A percentile compares a stretch with the other conserved stretches of the same genome.
Evolutionary conservation across 2,113 vertebrate species (phyloP).

Genomic region (Willisornis vidua): DNA sequence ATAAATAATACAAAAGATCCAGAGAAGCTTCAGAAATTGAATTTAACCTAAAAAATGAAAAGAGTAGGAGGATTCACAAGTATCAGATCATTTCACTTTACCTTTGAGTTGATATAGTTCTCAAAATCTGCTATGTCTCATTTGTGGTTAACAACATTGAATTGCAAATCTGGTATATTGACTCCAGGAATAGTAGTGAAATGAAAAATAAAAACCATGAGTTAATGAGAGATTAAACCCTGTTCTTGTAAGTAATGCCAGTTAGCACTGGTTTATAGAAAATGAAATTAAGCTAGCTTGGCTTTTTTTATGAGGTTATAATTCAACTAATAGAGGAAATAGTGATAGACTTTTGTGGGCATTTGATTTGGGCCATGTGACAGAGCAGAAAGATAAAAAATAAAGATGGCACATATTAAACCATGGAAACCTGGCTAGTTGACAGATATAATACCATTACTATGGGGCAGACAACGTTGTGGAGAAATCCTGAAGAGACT

Average conservation of each 20-base stretch:
- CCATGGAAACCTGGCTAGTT: neutral
- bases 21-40: neutral
- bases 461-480: neutral
- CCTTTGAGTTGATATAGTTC: neutral
- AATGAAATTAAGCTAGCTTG: neutral
- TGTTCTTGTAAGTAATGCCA: neutral
- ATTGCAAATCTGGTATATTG: neutral
- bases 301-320: neutral
- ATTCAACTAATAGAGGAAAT: constrained; percentile 20
- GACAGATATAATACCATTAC: neutral
- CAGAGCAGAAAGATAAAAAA: constrained; percentile 11
- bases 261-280: constrained; percentile 2
- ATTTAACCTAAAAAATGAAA: neutral
- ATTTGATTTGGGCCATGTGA: neutral
- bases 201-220: neutral
- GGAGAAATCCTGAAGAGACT: neutral
- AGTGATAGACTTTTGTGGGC: neutral
- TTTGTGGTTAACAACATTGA: neutral
- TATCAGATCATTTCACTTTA: neutral
- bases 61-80: neutral
- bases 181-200: neutral
- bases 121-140: neutral
- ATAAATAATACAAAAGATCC: neutral
- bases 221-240: neutral
- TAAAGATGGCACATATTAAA: neutral